These are phyloP conservation scores for Napeogenes inachia DNA, from an alignment of 2,888 invertebrate species.

Conservation along the genomic window DNA sequence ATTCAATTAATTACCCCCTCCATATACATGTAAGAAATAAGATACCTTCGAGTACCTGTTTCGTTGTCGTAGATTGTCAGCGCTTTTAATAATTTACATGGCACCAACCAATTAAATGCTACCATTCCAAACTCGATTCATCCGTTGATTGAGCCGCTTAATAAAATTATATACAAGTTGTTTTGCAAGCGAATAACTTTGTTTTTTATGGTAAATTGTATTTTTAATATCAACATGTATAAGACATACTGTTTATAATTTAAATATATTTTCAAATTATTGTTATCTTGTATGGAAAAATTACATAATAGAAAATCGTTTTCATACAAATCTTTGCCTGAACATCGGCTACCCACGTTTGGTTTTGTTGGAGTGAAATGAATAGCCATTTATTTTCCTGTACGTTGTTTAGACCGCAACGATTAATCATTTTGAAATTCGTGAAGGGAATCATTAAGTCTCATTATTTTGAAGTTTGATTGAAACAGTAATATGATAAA, in stretches of 20 bases:
- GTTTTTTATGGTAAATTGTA: neutral
- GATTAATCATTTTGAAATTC: slow-evolving; percentile 30
- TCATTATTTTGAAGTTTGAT: slow-evolving; percentile 23
- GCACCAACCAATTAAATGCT: slow-evolving; percentile 40
- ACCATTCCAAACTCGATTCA: slow-evolving; percentile 40
- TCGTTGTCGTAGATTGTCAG: slow-evolving; percentile 42
- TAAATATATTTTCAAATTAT: neutral
- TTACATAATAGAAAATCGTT: slow-evolving; percentile 35
- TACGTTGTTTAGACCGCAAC: slow-evolving; percentile 23
- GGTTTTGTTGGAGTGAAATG: slow-evolving; percentile 19
- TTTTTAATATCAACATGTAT: neutral
- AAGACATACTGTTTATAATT: neutral
- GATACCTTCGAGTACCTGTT: slow-evolving; percentile 25
- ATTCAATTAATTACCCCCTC: slow-evolving; percentile 26
- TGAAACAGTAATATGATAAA: neutral
- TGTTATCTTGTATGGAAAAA: slow-evolving; percentile 33
- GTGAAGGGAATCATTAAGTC: slow-evolving; percentile 27
- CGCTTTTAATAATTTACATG: slow-evolving; percentile 53
- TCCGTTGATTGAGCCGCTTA: slow-evolving; percentile 52
- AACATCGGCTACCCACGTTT: slow-evolving; percentile 25
- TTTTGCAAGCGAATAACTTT: slow-evolving; percentile 3
- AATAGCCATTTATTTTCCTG: slow-evolving; percentile 28
- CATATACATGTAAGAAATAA: slow-evolving; percentile 23
- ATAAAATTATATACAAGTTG: slow-evolving; percentile 19
- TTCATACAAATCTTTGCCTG: slow-evolving; percentile 39